phyloP scores from a whole-genome alignment of 1,140 invertebrate species.

The Colletes gigas region DNA sequence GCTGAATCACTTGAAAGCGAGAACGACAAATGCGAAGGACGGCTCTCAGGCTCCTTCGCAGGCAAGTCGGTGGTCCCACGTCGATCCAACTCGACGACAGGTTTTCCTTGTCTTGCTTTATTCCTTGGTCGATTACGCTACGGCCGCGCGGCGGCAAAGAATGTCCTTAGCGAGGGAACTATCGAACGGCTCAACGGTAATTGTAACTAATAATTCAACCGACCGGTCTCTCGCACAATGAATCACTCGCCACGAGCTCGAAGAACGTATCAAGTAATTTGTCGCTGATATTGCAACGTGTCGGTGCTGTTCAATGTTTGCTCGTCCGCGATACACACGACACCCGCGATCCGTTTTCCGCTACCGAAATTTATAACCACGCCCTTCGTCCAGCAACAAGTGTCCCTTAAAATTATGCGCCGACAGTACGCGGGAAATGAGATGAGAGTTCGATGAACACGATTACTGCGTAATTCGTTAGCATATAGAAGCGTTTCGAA shows the following conservation, averaged over 20 bases:
- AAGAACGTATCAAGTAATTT: slow-evolving; percentile 1
- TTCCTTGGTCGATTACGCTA: not conserved
- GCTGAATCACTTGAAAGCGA: slow-evolving; percentile 40
- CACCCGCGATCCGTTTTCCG: not conserved
- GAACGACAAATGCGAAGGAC: slow-evolving; percentile 24
- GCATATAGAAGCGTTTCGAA: not conserved
- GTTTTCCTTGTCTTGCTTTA: not conserved
- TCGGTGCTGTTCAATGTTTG: too few species aligned
- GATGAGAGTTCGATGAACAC: not conserved
- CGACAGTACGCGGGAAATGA: slow-evolving; percentile 40
- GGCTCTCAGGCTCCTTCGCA: not conserved
- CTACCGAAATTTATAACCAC: not conserved
- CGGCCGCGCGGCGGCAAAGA: not conserved
- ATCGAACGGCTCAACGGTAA: not conserved
- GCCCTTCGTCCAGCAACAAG: slow-evolving; percentile 56
- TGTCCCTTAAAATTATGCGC: slow-evolving; percentile 59
- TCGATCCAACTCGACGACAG: not conserved
- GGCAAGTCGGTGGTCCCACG: too few species aligned
- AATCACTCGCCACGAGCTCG: slow-evolving; percentile 1
- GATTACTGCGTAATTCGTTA: not conserved
- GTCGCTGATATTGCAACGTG: slow-evolving; percentile 1
- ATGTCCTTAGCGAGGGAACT: not conserved
- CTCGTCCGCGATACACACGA: too few species aligned
- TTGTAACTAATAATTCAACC: slow-evolving; percentile 9
- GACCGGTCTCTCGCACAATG: not conserved